Evolutionary conservation across 2,113 vertebrate species (phyloP).

Genomic region (Zosterops hypoxanthus): DNA sequence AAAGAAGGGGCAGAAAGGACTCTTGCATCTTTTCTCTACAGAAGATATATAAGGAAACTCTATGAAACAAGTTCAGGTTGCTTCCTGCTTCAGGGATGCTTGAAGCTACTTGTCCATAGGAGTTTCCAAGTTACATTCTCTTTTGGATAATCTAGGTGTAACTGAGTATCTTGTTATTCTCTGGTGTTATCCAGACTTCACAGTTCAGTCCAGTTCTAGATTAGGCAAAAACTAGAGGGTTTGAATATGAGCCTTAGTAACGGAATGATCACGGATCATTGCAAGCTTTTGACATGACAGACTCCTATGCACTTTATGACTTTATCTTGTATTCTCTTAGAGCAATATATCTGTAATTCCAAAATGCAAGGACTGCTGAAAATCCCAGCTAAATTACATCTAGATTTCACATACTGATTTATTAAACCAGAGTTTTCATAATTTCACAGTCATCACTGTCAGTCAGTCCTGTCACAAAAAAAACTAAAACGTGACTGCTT

Average conservation of each 20-base stretch:
- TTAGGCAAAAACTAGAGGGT: neutral
- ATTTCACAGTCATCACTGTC: neutral
- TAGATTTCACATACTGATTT: neutral
- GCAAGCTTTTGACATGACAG: neutral
- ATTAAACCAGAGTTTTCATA: neutral
- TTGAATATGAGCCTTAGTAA: neutral
- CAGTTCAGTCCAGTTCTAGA: neutral
- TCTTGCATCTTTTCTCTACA: neutral
- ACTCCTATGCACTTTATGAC: neutral
- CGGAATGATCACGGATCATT: neutral
- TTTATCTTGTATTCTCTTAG: neutral
- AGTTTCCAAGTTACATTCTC: neutral
- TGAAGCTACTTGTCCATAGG: neutral
- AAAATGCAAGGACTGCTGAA: neutral
- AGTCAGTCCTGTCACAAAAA: neutral
- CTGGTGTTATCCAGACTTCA: neutral
- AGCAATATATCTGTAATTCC: neutral
- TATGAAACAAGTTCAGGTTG: neutral
- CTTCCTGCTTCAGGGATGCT: neutral
- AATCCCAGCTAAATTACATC: neutral
- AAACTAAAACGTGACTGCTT: rapidly evolving
- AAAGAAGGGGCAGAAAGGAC: neutral
- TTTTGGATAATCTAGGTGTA: neutral
- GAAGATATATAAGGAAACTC: neutral
- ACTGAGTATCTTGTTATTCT: neutral